Conservation (phyloP, 2,797 vertebrate genomes). For the Eptatretus atami region DNA sequence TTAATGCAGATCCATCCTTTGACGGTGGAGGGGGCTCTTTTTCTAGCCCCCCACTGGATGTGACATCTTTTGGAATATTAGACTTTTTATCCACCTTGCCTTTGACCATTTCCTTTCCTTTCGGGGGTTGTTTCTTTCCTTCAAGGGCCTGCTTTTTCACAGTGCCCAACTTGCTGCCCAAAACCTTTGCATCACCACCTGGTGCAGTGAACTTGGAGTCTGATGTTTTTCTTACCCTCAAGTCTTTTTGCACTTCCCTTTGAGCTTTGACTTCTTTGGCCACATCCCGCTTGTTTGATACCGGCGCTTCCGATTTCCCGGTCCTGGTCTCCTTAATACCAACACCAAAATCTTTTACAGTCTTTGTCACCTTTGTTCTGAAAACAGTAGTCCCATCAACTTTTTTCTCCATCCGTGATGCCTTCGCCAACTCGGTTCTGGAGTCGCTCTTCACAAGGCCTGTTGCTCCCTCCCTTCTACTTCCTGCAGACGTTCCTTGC, state of each 20-base stretch:
- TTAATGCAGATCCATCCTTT: background rate
- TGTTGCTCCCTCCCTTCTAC: conserved; percentile 32
- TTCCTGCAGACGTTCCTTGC: conserved; percentile 25
- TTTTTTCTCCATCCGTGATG: conserved; percentile 28
- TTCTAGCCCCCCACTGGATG: background rate
- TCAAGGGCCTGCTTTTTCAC: background rate
- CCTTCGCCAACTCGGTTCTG: conserved; percentile 37
- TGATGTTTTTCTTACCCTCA: conserved; percentile 42
- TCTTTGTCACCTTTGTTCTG: background rate
- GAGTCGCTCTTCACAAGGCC: conserved; percentile 35
- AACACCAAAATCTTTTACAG: background rate
- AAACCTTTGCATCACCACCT: conserved; percentile 34
- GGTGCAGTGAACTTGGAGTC: conserved; percentile 59
- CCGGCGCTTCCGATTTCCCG: background rate
- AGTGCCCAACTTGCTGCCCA: background rate
- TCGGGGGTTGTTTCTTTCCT: conserved; percentile 11
- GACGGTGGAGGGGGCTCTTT: background rate
- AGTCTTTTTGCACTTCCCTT: conserved; percentile 61
- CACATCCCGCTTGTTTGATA: background rate
- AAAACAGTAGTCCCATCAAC: conserved; percentile 25
- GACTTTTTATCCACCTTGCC: conserved; percentile 10
- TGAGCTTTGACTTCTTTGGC: background rate
- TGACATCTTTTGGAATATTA: background rate
- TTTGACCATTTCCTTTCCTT: conserved; percentile 14
- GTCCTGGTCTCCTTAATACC: background rate